Evolutionary conservation across 2,113 vertebrate genomes (phyloP), one percentile per base, ranked within the genome.

Genomic region (Turnix velox): DNA sequence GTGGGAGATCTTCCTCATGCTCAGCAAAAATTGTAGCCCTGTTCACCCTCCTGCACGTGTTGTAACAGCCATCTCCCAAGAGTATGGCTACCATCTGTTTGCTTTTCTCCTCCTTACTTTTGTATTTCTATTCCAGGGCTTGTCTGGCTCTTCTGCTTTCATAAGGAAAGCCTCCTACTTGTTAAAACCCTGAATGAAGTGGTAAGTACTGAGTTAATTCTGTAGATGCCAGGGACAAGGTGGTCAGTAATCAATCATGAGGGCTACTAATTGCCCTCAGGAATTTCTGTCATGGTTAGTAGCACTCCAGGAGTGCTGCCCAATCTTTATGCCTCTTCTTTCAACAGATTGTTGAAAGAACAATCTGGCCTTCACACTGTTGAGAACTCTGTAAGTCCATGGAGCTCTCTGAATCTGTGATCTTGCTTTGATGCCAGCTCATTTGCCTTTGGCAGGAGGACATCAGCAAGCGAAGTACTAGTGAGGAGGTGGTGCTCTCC

Each of bases 171-270:
- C 23, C 97, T 99, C 74, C 87, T 96, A 81, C 94, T 98, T 10
- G 61, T 98, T 91, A 98, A 96, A 95, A 61, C 97, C 88, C 96
- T 99, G 75, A 99, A 99, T 71, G 96, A 97, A 95, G 91, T 79
- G 95, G 98, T 99, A 78, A 96, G 98, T 98, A n/a, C 71, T 52
- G 68, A 28, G 20, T 40, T 79, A 65, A 72, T 63, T 28, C 33
- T 31, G 13, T 4, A 42, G 54, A 33, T 20, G 6, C 18, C n/a
- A 25, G 52, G 40, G 51, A 69, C 40, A 66, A 59, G 6, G 42
- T 87, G 49, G 35, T 66, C 62, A 81, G 49, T 75, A 81, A 90
- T 75, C 74, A 76, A 59, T 81, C 62, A 76, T 43, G 24, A 78
- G 12, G 40, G 68, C 20, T 20, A 42, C 18, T 62, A 61, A 63